Evolutionary conservation across 2,113 vertebrate species (phyloP).

Genomic region (Seriola dumerili): DNA sequence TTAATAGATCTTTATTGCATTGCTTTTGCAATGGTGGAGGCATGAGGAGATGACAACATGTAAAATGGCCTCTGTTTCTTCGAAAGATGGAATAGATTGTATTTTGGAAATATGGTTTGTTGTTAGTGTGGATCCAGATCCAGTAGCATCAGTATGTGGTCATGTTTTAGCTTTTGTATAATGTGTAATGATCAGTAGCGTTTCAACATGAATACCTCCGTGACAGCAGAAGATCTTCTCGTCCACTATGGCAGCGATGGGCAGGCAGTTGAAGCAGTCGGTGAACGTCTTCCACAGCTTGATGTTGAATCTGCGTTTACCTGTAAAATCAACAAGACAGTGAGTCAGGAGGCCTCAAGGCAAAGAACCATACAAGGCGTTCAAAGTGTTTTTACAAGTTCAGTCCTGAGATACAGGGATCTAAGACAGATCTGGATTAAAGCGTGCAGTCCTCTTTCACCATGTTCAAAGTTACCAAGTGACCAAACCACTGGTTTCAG

Average conservation of each 20-base stretch:
- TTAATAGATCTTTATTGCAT: no score
- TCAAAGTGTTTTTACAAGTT: not conserved
- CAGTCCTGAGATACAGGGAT: not conserved
- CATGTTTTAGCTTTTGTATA: no score
- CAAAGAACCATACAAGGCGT: not conserved
- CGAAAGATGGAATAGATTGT: no score
- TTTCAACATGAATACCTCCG: conserved; percentile 84
- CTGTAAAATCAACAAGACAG: conserved; percentile 66
- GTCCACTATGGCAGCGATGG: conserved; percentile 97
- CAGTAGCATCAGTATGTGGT: no score
- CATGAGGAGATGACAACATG: no score
- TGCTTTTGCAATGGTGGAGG: no score
- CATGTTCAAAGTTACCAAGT: not conserved
- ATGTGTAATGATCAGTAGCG: not conserved
- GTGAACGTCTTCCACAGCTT: conserved; percentile 98
- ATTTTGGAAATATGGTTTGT: no score
- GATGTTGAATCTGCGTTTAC: conserved; percentile 97
- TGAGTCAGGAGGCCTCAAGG: conserved; percentile 1
- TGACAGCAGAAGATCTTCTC: conserved; percentile 99
- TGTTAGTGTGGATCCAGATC: no score
- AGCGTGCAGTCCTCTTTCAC: not conserved
- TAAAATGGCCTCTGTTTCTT: no score
- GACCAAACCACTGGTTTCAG: not conserved
- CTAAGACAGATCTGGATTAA: not conserved
- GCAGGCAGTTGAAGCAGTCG: conserved; percentile 97